These are phyloP conservation scores for Hipposideros armiger DNA, from an alignment of 2,113 vertebrate species.

Conservation along the genomic window DNA sequence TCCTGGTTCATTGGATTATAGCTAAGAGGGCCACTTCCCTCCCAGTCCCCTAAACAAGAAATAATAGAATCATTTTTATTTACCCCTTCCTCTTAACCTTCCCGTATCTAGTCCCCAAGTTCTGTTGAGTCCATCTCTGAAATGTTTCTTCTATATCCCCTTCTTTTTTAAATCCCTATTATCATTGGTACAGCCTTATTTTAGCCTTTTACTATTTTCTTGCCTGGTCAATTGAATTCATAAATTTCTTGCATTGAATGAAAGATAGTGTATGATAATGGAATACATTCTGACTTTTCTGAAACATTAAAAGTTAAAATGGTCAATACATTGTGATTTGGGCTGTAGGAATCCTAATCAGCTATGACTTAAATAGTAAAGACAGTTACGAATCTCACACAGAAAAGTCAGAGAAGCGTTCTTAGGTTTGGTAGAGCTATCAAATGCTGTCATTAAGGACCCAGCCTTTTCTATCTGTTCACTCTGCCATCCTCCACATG, in stretches of 20 bases:
- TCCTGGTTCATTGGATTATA: background rate
- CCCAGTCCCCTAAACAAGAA: background rate
- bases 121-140: background rate
- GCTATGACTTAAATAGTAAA: background rate
- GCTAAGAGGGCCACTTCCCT: background rate
- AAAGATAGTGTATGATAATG: background rate
- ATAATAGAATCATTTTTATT: background rate
- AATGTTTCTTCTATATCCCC: background rate
- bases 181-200: background rate
- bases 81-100: background rate
- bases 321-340: background rate
- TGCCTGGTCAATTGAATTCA: background rate
- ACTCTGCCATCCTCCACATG: background rate
- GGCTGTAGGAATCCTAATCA: background rate
- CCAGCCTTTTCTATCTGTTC: background rate
- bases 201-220: background rate
- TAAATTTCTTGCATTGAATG: background rate
- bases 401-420: background rate
- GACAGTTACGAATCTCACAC: background rate
- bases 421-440: background rate
- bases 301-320: background rate
- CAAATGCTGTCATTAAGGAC: background rate
- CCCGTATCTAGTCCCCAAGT: background rate
- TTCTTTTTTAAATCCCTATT: background rate
- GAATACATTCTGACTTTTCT: background rate